Evolutionary conservation across 2,113 vertebrate species (phyloP).

Genomic region (Ctenodactylus gundi): DNA sequence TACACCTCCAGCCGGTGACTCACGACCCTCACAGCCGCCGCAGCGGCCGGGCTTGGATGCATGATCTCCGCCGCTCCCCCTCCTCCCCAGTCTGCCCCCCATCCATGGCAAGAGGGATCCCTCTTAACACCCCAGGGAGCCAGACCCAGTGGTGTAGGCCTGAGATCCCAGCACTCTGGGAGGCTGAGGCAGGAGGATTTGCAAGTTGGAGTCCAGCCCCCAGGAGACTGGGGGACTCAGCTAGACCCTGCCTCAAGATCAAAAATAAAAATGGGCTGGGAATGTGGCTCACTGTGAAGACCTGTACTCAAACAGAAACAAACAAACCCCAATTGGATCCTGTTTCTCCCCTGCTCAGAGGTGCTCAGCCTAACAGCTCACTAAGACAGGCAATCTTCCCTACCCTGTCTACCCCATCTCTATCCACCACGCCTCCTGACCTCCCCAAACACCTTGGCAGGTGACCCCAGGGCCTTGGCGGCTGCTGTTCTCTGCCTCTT

Average conservation of each 20-base stretch:
- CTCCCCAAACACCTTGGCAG: background rate
- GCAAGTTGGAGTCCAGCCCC: no score
- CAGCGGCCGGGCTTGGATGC: rapidly evolving
- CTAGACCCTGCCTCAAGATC: no score
- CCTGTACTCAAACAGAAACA: no score
- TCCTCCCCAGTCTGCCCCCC: background rate
- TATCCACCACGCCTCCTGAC: rapidly evolving
- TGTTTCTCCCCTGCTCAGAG: background rate
- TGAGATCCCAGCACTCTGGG: no score
- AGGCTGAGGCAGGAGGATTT: no score
- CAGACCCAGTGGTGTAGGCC: no score
- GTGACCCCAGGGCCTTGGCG: background rate
- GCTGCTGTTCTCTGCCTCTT: background rate
- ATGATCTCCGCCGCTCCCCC: background rate
- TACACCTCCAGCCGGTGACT: background rate
- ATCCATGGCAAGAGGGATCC: no score
- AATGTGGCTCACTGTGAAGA: no score
- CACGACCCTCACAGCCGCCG: background rate
- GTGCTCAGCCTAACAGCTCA: background rate
- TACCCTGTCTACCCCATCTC: background rate
- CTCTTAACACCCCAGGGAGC: background rate
- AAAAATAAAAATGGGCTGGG: no score
- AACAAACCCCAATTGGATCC: background rate
- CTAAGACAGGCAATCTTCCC: no score
- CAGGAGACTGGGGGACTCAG: no score